phyloP scores from a whole-genome alignment of 2,113 vertebrate genomes.

The Cranoglanis bouderius region DNA sequence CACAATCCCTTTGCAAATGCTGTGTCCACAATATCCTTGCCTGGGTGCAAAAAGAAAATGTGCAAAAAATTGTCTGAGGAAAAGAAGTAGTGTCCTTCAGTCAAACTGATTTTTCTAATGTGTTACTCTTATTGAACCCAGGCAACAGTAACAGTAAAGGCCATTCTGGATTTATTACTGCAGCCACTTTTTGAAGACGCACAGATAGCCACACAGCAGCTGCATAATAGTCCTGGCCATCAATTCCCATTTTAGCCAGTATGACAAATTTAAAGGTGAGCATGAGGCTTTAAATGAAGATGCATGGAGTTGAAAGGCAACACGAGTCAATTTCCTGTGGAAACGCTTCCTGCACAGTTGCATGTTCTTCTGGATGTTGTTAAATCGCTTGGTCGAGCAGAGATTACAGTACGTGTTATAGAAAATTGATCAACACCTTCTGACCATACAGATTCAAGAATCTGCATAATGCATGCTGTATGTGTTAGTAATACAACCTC shows the following conservation, averaged over 20 bases:
- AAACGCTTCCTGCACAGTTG: background rate
- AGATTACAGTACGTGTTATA: background rate
- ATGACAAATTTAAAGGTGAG: conserved; percentile 59
- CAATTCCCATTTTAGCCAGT: conserved; percentile 42
- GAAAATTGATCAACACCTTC: background rate
- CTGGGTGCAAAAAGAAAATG: background rate
- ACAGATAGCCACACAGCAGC: conserved; percentile 11
- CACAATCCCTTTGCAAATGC: background rate
- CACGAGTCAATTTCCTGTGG: conserved; percentile 46
- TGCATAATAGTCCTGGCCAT: conserved; percentile 34
- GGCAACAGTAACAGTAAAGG: conserved; percentile 13
- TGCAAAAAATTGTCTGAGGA: background rate
- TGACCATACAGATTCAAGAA: background rate
- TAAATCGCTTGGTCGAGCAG: background rate
- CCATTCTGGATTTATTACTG: conserved; percentile 37
- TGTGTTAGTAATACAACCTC: background rate
- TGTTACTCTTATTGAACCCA: conserved; percentile 30
- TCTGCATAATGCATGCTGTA: background rate
- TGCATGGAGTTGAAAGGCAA: conserved; percentile 45
- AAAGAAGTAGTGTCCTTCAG: conserved; percentile 27
- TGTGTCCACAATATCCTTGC: background rate
- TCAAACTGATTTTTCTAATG: conserved; percentile 19
- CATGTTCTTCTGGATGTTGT: conserved; percentile 18
- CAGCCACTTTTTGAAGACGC: conserved; percentile 18
- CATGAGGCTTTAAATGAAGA: conserved; percentile 48